Conservation (phyloP, 2,888 invertebrate species). For the Archaeoteleia sp. region DNA sequence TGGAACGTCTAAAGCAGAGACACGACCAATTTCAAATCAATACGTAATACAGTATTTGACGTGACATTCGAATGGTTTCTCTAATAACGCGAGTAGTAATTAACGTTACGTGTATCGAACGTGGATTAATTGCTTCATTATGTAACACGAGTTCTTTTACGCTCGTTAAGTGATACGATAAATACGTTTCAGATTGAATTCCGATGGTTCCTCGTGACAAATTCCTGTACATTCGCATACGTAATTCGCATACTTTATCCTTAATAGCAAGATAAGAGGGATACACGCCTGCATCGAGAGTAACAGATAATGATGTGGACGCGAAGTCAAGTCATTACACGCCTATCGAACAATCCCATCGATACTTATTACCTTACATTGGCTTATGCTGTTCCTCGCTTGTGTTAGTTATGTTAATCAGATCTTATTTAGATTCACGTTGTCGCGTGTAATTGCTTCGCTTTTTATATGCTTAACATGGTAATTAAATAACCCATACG, state of each 20-base stretch:
- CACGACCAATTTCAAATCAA: too few species aligned
- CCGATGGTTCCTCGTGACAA: constrained; percentile 1
- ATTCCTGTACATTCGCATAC: background rate
- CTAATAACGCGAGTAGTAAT: background rate
- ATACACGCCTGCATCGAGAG: constrained; percentile 23
- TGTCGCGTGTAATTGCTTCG: constrained; percentile 3
- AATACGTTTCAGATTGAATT: constrained; percentile 4
- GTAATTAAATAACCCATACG: background rate
- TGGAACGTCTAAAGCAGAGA: constrained; percentile 12
- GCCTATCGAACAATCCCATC: constrained; percentile 60
- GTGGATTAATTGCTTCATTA: constrained; percentile 1
- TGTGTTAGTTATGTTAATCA: constrained; percentile 61
- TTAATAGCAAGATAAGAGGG: constrained; percentile 4
- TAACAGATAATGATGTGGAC: constrained; percentile 60
- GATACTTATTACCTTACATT: constrained; percentile 56
- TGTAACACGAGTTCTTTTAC: background rate
- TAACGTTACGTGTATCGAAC: background rate
- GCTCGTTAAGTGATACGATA: background rate
- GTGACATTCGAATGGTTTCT: too few species aligned
- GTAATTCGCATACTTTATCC: constrained; percentile 6
- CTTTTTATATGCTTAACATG: background rate
- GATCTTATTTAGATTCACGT: constrained; percentile 57
- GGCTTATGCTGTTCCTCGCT: constrained; percentile 42
- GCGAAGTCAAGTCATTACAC: constrained; percentile 61
- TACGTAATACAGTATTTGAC: constrained; percentile 60